Conservation (phyloP, 2,888 invertebrate species). For the Diabrotica balteata region DNA sequence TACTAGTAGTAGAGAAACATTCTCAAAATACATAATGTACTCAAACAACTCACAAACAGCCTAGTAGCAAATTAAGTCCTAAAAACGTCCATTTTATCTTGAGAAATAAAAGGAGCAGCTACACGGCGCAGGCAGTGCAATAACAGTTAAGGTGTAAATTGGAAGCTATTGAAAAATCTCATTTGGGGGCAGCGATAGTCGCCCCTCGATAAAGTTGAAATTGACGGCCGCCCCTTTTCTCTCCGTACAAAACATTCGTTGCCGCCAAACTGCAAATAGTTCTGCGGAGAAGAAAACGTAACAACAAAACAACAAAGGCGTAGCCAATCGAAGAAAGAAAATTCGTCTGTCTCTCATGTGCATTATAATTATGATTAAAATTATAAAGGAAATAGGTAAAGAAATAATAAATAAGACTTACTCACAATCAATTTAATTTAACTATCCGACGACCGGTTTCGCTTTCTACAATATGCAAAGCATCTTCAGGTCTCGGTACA, state of each 20-base stretch:
- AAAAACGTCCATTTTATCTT: conserved; percentile 17
- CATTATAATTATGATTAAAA: too few species aligned
- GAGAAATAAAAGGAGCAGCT: conserved; percentile 12
- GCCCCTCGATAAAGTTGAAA: conserved; percentile 49
- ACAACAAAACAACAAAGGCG: conserved; percentile 8
- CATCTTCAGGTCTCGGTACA: too few species aligned
- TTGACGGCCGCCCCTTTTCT: conserved; percentile 41
- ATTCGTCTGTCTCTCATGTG: not conserved
- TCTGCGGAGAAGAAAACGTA: conserved; percentile 13
- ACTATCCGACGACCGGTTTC: too few species aligned
- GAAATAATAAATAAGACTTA: too few species aligned
- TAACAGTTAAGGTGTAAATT: conserved; percentile 53
- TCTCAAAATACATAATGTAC: too few species aligned
- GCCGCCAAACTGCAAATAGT: conserved; percentile 13
- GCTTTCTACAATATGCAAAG: too few species aligned
- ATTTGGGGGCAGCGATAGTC: conserved; percentile 45
- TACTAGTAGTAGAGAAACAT: too few species aligned
- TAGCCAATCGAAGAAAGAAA: not conserved
- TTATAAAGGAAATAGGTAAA: too few species aligned
- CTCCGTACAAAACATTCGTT: conserved; percentile 1
- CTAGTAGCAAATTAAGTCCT: conserved; percentile 12
- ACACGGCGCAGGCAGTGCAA: conserved; percentile 33
- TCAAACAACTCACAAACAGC: not conserved
- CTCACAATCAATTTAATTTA: too few species aligned
- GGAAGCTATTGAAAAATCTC: conserved; percentile 54